phyloP scores from a whole-genome alignment of 1,140 invertebrate genomes.

The Diachasmimorpha longicaudata region DNA sequence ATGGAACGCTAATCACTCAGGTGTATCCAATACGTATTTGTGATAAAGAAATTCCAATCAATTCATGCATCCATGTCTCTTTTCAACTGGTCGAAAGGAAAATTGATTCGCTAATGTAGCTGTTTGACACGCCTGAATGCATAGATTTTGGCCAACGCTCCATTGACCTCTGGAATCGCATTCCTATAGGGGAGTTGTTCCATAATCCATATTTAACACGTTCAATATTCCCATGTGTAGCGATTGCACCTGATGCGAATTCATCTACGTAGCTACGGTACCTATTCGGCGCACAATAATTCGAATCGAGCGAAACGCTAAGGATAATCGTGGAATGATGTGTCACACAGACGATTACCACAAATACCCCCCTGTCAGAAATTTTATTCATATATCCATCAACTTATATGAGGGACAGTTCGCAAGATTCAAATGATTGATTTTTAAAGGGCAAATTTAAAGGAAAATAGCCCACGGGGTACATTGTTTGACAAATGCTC shows the following conservation, averaged over 20 bases:
- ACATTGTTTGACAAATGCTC: too few species aligned
- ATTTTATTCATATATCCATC: too few species aligned
- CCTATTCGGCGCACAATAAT: neutral
- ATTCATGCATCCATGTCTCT: neutral
- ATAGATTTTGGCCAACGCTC: neutral
- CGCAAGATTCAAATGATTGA: too few species aligned
- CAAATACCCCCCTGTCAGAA: too few species aligned
- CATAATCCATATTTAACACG: neutral
- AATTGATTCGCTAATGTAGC: neutral
- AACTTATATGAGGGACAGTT: too few species aligned
- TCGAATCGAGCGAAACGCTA: neutral
- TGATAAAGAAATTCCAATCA: neutral
- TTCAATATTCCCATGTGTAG: neutral
- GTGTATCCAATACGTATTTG: neutral
- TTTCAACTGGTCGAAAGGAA: neutral
- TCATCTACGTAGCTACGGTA: neutral
- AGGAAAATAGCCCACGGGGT: too few species aligned
- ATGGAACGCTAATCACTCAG: neutral
- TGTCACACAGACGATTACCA: too few species aligned
- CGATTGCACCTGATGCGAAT: neutral
- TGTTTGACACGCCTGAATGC: neutral
- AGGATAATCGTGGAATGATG: neutral
- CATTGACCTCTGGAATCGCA: neutral
- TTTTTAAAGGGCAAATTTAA: too few species aligned
- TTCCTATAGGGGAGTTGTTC: neutral